phyloP scores from a whole-genome alignment of 2,797 vertebrate species.

The Pachyuromys duprasi region DNA sequence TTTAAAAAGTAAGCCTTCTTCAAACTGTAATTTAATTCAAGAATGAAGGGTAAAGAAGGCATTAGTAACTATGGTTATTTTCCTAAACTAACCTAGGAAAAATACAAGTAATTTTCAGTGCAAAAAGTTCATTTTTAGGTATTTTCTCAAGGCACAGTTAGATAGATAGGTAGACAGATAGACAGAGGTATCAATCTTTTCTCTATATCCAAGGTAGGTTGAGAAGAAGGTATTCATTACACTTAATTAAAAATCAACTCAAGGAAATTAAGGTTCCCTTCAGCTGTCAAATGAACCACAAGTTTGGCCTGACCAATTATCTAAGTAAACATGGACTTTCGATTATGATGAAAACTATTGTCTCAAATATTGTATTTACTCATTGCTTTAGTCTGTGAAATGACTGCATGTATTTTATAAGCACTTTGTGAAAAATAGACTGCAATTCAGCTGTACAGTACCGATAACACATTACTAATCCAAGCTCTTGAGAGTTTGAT shows the following conservation, averaged over 20 bases:
- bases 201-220: not conserved
- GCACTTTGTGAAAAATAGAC: not conserved
- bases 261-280: not conserved
- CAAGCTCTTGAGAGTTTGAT: not conserved
- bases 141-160: not conserved
- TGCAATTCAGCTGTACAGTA: not conserved
- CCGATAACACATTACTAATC: not conserved
- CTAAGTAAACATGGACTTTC: conserved; percentile 27
- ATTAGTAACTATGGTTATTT: conserved; percentile 52
- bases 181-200: not conserved
- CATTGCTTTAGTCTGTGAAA: conserved; percentile 46
- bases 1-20: conserved; percentile 71
- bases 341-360: conserved; percentile 12
- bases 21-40: conserved; percentile 61
- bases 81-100: conserved; percentile 29
- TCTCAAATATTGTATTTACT: not conserved
- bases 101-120: conserved; percentile 59
- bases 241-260: conserved; percentile 2
- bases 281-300: not conserved
- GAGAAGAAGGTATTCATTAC: not conserved
- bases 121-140: conserved; percentile 59
- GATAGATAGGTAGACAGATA: not conserved
- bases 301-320: not conserved
- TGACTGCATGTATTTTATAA: not conserved
- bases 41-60: conserved; percentile 21